Conservation (phyloP, 2,797 vertebrate genomes). For the Sebastes iracundus region DNA sequence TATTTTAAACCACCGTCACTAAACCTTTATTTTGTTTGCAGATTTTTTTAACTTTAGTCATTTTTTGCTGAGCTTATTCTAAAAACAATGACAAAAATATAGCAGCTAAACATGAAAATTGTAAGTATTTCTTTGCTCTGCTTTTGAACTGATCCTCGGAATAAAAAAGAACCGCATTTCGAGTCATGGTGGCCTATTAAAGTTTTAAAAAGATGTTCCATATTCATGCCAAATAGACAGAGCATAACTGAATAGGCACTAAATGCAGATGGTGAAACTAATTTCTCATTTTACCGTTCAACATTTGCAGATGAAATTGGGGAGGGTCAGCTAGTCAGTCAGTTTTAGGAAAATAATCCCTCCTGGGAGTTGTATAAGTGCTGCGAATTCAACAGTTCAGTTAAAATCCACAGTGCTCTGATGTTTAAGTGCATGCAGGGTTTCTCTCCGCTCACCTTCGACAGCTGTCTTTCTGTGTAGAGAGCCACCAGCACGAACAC, state of each 20-base stretch:
- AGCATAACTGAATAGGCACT: conserved; percentile 39
- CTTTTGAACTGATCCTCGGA: background rate
- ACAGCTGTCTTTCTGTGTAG: conserved; percentile 84
- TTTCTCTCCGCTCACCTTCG: conserved; percentile 75
- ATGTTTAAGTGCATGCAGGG: background rate
- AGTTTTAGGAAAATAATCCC: conserved; percentile 52
- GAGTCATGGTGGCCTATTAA: conserved; percentile 42
- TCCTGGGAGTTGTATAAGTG: conserved; percentile 30
- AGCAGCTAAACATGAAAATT: background rate
- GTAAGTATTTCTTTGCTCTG: conserved; percentile 4
- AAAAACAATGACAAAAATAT: background rate
- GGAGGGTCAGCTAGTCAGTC: conserved; percentile 39
- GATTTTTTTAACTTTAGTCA: background rate
- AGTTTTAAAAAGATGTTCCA: conserved; percentile 41
- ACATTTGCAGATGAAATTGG: conserved; percentile 34
- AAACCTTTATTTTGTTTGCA: background rate
- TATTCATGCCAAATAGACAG: conserved; percentile 40
- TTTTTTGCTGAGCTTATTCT: background rate
- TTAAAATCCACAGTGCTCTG: conserved; percentile 9
- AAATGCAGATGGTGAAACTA: conserved; percentile 59
- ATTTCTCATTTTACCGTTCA: conserved; percentile 48
- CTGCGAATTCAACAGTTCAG: conserved; percentile 30
- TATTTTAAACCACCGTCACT: background rate
- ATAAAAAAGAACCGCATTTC: conserved; percentile 6
- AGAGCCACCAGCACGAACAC: conserved; percentile 81